Evolutionary conservation across 2,888 invertebrate genomes (phyloP).

Genomic region (Lissocephala sabroskyi): DNA sequence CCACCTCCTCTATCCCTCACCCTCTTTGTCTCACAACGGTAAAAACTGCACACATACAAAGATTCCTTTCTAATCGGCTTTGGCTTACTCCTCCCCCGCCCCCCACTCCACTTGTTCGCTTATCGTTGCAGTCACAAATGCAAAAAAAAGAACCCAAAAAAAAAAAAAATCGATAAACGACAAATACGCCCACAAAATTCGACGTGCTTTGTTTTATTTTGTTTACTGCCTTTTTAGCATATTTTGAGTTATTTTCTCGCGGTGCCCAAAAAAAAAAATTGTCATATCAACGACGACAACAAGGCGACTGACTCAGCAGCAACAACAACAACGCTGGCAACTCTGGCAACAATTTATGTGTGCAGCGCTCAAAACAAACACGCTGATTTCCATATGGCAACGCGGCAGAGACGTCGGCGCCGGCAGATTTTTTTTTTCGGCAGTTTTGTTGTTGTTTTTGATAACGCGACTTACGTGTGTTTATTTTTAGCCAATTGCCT

Average conservation of each 20-base stretch:
- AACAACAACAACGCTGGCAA: too few species aligned
- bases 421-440: not conserved
- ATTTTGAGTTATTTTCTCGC: too few species aligned
- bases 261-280: too few species aligned
- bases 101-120: not conserved
- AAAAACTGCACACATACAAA: too few species aligned
- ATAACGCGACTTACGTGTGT: constrained; percentile 20
- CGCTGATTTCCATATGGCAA: constrained; percentile 38
- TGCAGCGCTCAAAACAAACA: constrained; percentile 29
- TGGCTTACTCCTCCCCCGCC: too few species aligned
- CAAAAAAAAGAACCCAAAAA: not conserved
- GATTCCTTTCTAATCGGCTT: too few species aligned
- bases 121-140: not conserved
- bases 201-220: not conserved
- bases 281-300: too few species aligned
- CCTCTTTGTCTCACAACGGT: too few species aligned
- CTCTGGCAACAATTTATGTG: not conserved
- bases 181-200: constrained; percentile 21
- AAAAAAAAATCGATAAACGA: constrained; percentile 23
- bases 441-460: constrained; percentile 7
- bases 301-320: not conserved
- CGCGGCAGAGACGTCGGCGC: not conserved
- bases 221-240: too few species aligned
- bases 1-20: too few species aligned
- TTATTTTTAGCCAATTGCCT: constrained; percentile 32